phyloP scores from a whole-genome alignment of 1,140 invertebrate species.

The Pogonus chalceus region DNA sequence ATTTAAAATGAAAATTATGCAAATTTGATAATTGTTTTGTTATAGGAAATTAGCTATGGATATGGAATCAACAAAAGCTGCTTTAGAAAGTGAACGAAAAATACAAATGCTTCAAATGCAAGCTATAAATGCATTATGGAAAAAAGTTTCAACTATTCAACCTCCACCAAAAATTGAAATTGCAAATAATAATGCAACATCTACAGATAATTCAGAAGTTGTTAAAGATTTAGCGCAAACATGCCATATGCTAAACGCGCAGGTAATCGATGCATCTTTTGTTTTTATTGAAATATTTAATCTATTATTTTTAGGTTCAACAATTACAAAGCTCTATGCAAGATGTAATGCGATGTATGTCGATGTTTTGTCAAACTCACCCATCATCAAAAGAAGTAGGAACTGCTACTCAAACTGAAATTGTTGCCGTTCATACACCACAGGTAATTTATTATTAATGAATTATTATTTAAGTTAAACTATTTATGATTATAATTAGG shows the following conservation, averaged over 20 bases:
- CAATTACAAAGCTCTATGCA: conserved; percentile 66
- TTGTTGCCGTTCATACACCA: conserved; percentile 62
- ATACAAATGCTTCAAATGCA: conserved; percentile 81
- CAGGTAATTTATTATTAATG: conserved; percentile 35
- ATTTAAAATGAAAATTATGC: neutral
- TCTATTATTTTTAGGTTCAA: conserved; percentile 45
- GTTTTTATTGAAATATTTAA: neutral
- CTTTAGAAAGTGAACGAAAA: conserved; percentile 74
- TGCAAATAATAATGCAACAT: conserved; percentile 20
- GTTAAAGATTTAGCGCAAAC: conserved; percentile 41
- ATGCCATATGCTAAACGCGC: conserved; percentile 38
- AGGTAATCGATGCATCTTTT: no score
- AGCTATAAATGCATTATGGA: conserved; percentile 81
- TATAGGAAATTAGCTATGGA: conserved; percentile 64
- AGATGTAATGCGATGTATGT: conserved; percentile 59
- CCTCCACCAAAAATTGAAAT: conserved; percentile 23
- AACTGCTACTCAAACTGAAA: conserved; percentile 66
- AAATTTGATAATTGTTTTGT: conserved; percentile 9
- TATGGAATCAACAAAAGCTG: conserved; percentile 70
- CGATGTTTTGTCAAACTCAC: conserved; percentile 41
- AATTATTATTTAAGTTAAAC: neutral
- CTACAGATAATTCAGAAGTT: conserved; percentile 24
- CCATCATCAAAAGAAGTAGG: conserved; percentile 40
- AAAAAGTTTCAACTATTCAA: conserved; percentile 68
- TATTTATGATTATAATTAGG: conserved; percentile 21